These are phyloP conservation scores for Scomber scombrus DNA, from an alignment of 2,113 vertebrate genomes.

Conservation along the genomic window DNA sequence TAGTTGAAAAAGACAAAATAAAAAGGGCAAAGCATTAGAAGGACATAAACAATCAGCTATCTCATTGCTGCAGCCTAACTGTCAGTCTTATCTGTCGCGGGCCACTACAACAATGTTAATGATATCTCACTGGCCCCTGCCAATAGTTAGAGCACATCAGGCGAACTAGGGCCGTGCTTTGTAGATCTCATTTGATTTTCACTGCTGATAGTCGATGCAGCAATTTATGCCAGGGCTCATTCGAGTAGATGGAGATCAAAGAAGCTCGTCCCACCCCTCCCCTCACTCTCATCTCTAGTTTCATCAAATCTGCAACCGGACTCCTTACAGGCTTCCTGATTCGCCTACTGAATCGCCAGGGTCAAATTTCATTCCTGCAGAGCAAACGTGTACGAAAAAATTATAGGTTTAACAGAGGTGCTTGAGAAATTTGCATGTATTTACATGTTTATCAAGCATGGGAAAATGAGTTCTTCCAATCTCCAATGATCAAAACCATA, in stretches of 20 bases:
- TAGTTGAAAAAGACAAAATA: constrained; percentile 12
- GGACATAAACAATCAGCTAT: constrained; percentile 55
- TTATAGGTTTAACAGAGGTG: background rate
- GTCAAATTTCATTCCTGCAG: constrained; percentile 61
- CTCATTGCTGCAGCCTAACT: constrained; percentile 43
- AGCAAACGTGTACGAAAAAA: constrained; percentile 27
- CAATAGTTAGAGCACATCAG: constrained; percentile 59
- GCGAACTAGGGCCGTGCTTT: constrained; percentile 60
- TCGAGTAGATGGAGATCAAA: constrained; percentile 80
- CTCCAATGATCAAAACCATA: constrained; percentile 35
- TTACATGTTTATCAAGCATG: constrained; percentile 55
- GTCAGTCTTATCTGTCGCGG: constrained; percentile 57
- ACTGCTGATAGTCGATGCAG: constrained; percentile 70
- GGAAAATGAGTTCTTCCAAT: constrained; percentile 29
- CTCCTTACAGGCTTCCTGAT: constrained; percentile 39
- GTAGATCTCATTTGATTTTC: constrained; percentile 82
- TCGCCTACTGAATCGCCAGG: constrained; percentile 31
- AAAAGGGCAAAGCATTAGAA: constrained; percentile 25
- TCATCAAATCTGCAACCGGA: constrained; percentile 75
- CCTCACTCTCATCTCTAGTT: constrained; percentile 63
- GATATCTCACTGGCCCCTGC: constrained; percentile 65
- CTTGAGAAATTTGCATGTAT: constrained; percentile 53
- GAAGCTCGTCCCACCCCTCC: constrained; percentile 43
- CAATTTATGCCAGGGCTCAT: constrained; percentile 77
- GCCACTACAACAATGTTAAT: constrained; percentile 63